These are phyloP conservation scores for Litoditis marina DNA, from an alignment of 2,888 invertebrate species.

Conservation along the genomic window DNA sequence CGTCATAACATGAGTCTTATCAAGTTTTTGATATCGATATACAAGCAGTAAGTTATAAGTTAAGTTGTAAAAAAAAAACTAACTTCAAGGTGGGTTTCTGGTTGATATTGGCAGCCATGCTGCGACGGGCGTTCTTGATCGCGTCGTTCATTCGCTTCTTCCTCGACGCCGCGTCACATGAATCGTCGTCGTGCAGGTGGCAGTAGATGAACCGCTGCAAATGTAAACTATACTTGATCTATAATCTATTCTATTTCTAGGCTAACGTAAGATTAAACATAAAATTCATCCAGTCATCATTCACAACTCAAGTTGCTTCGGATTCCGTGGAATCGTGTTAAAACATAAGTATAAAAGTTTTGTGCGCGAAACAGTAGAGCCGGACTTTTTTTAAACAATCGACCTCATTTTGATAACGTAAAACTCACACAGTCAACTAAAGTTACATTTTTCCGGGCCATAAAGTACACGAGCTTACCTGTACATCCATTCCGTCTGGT, in stretches of 20 bases:
- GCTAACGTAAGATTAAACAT: too few species aligned
- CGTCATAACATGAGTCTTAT: background rate
- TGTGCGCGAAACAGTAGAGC: too few species aligned
- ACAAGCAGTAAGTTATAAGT: slow-evolving; percentile 1
- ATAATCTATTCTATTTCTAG: too few species aligned
- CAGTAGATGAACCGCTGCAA: slow-evolving; percentile 43
- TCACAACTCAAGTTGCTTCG: too few species aligned
- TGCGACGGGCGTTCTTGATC: slow-evolving; percentile 81
- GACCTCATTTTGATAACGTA: too few species aligned
- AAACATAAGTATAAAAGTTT: too few species aligned
- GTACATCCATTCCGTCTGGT: slow-evolving; percentile 22
- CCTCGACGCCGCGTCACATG: slow-evolving; percentile 14
- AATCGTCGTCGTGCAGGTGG: slow-evolving; percentile 28
- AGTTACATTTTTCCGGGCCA: background rate
- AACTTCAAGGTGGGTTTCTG: slow-evolving; percentile 79
- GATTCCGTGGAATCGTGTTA: too few species aligned
- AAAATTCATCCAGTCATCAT: too few species aligned
- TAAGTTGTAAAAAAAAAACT: background rate
- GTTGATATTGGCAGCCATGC: slow-evolving; percentile 79
- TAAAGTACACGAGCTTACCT: slow-evolving; percentile 19
- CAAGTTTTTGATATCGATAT: too few species aligned
- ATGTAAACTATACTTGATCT: too few species aligned
- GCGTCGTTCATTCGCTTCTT: slow-evolving; percentile 48
- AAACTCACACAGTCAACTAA: too few species aligned
- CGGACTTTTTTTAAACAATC: too few species aligned